These are phyloP conservation scores for Erpornis zantholeuca DNA, from an alignment of 2,113 vertebrate species.

Conservation along the genomic window DNA sequence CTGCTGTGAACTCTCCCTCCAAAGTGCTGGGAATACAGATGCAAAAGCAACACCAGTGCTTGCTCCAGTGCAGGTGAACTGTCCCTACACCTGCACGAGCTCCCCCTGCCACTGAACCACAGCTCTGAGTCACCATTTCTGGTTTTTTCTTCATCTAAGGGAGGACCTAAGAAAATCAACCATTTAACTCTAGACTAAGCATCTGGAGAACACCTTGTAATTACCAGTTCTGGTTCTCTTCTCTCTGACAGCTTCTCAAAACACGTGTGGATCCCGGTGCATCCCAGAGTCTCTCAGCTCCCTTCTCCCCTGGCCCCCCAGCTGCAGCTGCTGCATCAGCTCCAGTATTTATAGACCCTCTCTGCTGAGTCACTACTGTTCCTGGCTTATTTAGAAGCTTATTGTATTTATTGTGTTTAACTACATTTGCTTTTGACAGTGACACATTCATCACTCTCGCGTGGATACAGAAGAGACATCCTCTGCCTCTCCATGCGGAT, in stretches of 20 bases:
- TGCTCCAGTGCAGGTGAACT: not conserved
- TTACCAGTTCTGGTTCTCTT: not conserved
- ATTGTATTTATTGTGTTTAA: not conserved
- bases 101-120: not conserved
- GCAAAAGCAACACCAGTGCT: not conserved
- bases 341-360: not conserved
- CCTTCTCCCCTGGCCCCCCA: not conserved
- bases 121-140: not conserved
- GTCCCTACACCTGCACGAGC: not conserved
- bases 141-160: not conserved
- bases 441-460: not conserved
- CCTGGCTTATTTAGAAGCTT: not conserved
- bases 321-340: not conserved
- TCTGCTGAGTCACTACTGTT: not conserved
- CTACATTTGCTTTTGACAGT: not conserved
- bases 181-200: not conserved
- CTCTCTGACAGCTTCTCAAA: not conserved
- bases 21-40: not conserved
- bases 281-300: not conserved
- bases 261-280: not conserved
- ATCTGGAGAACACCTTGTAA: not conserved
- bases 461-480: not conserved
- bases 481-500: rapidly evolving
- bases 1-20: not conserved
- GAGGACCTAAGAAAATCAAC: not conserved